These are phyloP conservation scores for Dorcus parallelipipedus DNA, from an alignment of 2,888 invertebrate genomes.

Conservation along the genomic window DNA sequence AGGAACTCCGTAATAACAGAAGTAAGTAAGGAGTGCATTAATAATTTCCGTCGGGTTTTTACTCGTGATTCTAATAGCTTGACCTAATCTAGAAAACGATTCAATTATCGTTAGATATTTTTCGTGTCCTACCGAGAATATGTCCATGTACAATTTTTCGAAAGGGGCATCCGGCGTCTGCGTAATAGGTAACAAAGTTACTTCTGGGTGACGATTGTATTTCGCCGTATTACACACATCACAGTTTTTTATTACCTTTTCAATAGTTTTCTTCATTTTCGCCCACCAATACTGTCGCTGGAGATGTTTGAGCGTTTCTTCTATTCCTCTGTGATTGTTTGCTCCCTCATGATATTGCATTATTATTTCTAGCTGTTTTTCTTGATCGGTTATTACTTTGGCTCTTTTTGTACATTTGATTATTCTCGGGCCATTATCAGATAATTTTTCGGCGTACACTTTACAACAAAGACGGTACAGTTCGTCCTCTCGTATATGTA, in stretches of 20 bases:
- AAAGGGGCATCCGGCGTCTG: conserved; percentile 4
- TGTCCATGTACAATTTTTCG: conserved; percentile 1
- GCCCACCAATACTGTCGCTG: not conserved
- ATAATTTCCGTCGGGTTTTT: too few species aligned
- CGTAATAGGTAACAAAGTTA: not conserved
- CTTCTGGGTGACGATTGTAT: conserved; percentile 2
- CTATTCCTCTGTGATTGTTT: not conserved
- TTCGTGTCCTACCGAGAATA: not conserved
- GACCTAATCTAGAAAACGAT: too few species aligned
- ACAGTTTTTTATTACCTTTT: not conserved
- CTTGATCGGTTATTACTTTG: not conserved
- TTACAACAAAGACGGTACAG: not conserved
- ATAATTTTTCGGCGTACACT: not conserved
- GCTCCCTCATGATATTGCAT: not conserved
- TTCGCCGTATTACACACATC: conserved; percentile 3
- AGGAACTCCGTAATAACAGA: too few species aligned
- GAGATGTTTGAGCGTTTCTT: not conserved
- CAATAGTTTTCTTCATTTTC: not conserved
- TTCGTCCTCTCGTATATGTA: too few species aligned
- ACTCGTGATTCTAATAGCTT: too few species aligned
- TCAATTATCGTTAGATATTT: conserved; percentile 6
- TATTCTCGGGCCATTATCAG: not conserved
- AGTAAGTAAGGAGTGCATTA: too few species aligned
- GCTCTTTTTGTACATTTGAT: not conserved
- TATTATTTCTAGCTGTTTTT: not conserved